These are phyloP conservation scores for Sus cebifrons DNA, from an alignment of 2,797 vertebrate species.

Conservation along the genomic window DNA sequence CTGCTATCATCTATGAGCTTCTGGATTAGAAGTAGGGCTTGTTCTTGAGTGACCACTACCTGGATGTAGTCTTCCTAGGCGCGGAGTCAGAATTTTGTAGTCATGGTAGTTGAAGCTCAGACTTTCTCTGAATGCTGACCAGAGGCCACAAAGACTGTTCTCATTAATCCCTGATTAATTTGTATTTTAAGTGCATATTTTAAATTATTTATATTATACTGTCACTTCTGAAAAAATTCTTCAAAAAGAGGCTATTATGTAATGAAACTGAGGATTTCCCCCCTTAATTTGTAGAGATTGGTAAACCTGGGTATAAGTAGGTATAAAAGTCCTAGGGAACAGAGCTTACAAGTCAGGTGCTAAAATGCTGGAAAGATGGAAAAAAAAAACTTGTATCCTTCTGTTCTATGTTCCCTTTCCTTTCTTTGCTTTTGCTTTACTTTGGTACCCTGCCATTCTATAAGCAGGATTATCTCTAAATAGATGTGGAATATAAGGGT, in stretches of 20 bases:
- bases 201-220: conserved; percentile 51
- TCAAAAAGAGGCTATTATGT: conserved; percentile 20
- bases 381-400: background rate
- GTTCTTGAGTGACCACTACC: background rate
- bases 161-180: background rate
- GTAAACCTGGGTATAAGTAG: background rate
- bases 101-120: background rate
- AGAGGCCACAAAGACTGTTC: background rate
- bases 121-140: background rate
- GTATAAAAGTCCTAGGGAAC: conserved; percentile 2
- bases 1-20: background rate
- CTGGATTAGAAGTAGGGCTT: background rate
- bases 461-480: conserved; percentile 18
- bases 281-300: background rate
- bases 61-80: background rate
- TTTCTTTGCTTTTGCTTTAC: conserved; percentile 5
- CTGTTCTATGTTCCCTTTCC: background rate
- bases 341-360: background rate
- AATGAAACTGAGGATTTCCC: conserved; percentile 29
- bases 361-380: background rate
- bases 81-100: background rate
- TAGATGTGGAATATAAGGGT: background rate
- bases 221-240: conserved; percentile 13
- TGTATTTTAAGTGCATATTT: conserved; percentile 49
- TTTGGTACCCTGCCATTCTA: background rate